Percentiles rank a stretch among this genome's conserved stretches.
phyloP scores from a whole-genome alignment of 2,113 vertebrate genomes.

The Planiliza haematocheilus region DNA sequence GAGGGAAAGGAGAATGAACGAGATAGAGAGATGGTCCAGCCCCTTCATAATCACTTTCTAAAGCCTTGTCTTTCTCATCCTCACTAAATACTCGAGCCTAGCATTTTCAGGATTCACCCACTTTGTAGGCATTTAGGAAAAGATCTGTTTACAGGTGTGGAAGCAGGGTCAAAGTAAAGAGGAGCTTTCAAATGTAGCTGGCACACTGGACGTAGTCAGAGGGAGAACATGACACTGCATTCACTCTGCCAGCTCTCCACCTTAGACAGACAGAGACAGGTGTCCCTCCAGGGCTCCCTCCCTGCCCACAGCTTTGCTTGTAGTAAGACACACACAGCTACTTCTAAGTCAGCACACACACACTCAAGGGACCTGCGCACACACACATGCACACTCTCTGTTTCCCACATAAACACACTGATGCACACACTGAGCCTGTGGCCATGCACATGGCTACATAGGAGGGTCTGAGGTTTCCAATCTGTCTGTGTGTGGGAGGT shows the following conservation, averaged over 20 bases:
- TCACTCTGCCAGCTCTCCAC: slow-evolving; percentile 48
- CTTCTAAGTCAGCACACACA: slow-evolving; percentile 30
- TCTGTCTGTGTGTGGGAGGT: slow-evolving; percentile 63
- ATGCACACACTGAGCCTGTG: slow-evolving; percentile 30
- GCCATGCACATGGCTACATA: slow-evolving; percentile 45
- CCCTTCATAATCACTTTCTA: background rate
- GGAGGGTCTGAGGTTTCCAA: slow-evolving; percentile 52
- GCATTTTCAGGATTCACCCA: background rate
- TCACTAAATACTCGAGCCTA: background rate
- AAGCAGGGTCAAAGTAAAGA: background rate
- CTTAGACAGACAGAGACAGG: slow-evolving; percentile 75
- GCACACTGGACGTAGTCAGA: slow-evolving; percentile 22
- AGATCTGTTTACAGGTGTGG: slow-evolving; percentile 1
- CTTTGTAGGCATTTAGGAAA: background rate
- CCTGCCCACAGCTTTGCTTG: slow-evolving; percentile 33
- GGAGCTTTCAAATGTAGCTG: slow-evolving; percentile 23
- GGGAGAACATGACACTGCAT: slow-evolving; percentile 70
- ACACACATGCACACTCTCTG: background rate
- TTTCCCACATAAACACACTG: slow-evolving; percentile 9
- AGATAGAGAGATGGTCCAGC: background rate
- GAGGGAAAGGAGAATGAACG: background rate
- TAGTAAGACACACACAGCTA: slow-evolving; percentile 17
- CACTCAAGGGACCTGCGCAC: slow-evolving; percentile 31
- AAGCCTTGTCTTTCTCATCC: slow-evolving; percentile 4
- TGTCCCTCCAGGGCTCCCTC: slow-evolving; percentile 54